A percentile compares a stretch with the other conserved stretches of the same genome.
These are phyloP conservation scores for Semnopithecus entellus DNA, from an alignment of 2,113 vertebrate genomes.

Conservation along the genomic window DNA sequence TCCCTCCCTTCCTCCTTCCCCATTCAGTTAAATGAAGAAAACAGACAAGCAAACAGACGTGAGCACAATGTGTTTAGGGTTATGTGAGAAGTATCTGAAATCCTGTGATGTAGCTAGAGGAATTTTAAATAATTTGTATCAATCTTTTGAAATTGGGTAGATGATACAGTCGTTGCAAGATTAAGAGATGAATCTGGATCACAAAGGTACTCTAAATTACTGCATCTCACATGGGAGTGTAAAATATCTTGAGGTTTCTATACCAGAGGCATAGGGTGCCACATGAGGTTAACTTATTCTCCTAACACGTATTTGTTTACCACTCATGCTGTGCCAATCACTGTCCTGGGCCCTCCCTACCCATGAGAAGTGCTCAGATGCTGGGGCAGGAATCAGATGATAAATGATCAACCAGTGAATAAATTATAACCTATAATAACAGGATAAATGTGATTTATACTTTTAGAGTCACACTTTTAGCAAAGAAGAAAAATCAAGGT, in stretches of 20 bases:
- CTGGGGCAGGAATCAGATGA: not conserved
- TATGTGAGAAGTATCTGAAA: not conserved
- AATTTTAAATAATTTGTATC: too few relatives aligned
- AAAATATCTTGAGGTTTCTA: not conserved
- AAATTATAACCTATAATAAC: not conserved
- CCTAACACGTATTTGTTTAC: not conserved
- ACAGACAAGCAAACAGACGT: not conserved
- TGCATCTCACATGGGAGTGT: not conserved
- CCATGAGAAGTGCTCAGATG: not conserved
- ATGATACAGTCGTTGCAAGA: not conserved
- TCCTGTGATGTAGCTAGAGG: not conserved
- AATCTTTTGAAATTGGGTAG: not conserved
- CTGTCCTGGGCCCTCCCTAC: not conserved
- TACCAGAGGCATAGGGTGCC: not conserved
- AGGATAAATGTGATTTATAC: not conserved
- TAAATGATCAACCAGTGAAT: not conserved
- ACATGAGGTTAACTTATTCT: not conserved
- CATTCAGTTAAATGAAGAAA: not conserved
- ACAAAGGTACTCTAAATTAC: not conserved
- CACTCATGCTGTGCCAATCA: not conserved
- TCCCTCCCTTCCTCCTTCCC: not conserved
- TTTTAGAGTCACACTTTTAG: not conserved
- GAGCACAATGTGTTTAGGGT: not conserved
- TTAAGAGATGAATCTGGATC: not conserved
- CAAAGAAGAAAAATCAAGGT: not conserved